phyloP scores from a whole-genome alignment of 2,797 vertebrate genomes.

The Tapirus indicus region DNA sequence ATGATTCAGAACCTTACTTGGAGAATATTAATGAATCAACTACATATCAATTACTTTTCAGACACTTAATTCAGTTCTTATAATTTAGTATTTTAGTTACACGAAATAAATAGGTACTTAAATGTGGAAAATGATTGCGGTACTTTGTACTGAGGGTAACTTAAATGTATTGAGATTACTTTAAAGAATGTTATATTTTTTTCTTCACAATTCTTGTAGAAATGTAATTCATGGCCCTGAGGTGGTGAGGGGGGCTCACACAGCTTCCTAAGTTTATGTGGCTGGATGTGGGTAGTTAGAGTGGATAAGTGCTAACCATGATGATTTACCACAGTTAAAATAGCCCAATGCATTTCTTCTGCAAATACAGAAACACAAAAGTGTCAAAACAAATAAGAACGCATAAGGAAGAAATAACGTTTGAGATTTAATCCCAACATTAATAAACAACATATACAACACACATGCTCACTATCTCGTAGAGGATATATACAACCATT shows the following conservation, averaged over 20 bases:
- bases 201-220: background rate
- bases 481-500: background rate
- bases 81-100: slow-evolving; percentile 25
- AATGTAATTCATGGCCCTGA: background rate
- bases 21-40: background rate
- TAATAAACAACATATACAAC: background rate
- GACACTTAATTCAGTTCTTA: background rate
- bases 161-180: background rate
- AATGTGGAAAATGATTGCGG: background rate
- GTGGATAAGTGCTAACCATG: background rate
- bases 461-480: background rate
- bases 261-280: background rate
- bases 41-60: background rate
- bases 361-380: background rate
- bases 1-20: background rate
- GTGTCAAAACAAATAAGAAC: background rate
- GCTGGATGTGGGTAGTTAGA: background rate
- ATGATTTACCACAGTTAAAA: background rate
- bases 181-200: background rate
- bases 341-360: background rate
- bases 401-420: background rate
- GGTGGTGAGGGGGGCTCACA: background rate
- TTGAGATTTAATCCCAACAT: background rate
- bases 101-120: background rate
- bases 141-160: background rate